phyloP scores from a whole-genome alignment of 2,888 invertebrate species.

The Gryllus longicercus region DNA sequence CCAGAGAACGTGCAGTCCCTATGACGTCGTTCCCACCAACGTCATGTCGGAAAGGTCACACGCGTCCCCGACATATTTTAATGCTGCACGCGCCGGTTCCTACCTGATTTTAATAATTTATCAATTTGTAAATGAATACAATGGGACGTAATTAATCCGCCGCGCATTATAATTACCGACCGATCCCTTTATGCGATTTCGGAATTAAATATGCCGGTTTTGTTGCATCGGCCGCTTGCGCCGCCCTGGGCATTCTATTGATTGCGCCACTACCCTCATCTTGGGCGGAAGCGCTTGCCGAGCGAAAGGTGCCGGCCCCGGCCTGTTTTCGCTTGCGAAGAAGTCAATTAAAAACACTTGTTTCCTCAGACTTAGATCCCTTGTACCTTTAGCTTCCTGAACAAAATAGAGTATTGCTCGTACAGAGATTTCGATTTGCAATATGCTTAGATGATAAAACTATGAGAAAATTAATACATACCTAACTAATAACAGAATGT shows the following conservation, averaged over 20 bases:
- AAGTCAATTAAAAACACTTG: too few species aligned
- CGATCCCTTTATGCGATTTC: slow-evolving; percentile 17
- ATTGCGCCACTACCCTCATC: neutral
- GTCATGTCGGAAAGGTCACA: neutral
- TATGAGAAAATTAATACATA: too few species aligned
- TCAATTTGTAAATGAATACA: slow-evolving; percentile 17
- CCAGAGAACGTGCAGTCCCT: too few species aligned
- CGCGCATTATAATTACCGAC: slow-evolving; percentile 5
- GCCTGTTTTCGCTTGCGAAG: too few species aligned
- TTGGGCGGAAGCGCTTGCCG: neutral
- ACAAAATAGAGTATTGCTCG: too few species aligned
- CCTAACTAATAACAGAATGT: too few species aligned
- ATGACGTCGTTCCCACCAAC: neutral
- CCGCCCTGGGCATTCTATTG: neutral
- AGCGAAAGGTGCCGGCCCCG: too few species aligned
- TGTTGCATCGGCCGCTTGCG: neutral
- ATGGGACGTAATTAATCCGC: slow-evolving; percentile 17
- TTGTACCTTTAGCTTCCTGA: too few species aligned
- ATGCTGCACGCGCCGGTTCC: slow-evolving; percentile 4
- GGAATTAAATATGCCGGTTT: neutral
- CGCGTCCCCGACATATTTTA: slow-evolving; percentile 1
- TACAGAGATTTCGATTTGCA: too few species aligned
- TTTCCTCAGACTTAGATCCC: too few species aligned
- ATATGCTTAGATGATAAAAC: too few species aligned
- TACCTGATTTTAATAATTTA: slow-evolving; percentile 17